Conservation (phyloP, 2,888 invertebrate genomes). For the Strigamia crassipes region DNA sequence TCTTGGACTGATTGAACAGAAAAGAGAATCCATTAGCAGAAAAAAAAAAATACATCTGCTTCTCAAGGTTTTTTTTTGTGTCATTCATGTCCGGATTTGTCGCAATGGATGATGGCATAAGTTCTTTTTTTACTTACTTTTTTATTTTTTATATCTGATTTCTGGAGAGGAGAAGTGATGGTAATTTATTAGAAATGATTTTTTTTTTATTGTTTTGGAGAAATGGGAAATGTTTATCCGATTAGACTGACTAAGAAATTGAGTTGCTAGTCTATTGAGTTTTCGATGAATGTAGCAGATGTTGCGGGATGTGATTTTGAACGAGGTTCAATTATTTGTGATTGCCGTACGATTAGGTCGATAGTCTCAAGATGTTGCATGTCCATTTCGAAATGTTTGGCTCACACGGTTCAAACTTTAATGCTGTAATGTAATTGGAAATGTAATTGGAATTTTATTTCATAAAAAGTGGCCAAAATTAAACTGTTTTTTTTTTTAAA, state of each 20-base stretch:
- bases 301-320: slow-evolving; percentile 3
- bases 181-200: neutral
- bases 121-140: neutral
- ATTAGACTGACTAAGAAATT: neutral
- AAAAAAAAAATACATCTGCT: neutral
- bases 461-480: neutral
- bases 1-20: neutral
- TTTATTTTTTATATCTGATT: neutral
- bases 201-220: neutral
- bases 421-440: neutral
- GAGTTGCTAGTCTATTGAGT: neutral
- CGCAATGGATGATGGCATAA: no score
- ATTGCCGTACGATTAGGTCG: neutral
- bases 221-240: neutral
- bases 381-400: neutral
- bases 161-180: neutral
- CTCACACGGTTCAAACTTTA: neutral
- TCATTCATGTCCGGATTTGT: neutral
- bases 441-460: neutral
- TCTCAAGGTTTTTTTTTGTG: neutral
- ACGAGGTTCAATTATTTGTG: neutral
- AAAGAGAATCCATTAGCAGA: neutral
- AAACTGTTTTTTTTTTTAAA: no score
- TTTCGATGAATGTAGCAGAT: neutral
- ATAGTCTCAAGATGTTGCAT: neutral